A percentile compares a stretch with the other conserved stretches of the same genome.
Conservation (phyloP, 2,888 invertebrate genomes). For the Pegoplata infirma region DNA sequence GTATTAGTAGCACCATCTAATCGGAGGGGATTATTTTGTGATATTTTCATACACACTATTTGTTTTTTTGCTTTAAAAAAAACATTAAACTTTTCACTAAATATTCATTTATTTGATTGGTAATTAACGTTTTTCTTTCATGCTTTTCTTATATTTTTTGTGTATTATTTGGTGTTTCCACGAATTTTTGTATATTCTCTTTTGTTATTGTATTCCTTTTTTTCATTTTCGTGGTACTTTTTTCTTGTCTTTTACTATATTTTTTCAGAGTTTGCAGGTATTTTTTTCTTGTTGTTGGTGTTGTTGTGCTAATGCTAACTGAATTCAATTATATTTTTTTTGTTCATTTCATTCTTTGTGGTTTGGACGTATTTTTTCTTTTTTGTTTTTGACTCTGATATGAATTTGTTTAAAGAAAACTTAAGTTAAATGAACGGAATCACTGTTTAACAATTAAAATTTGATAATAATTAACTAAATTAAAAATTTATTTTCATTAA, state of each 20-base stretch:
- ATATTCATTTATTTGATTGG: constrained; percentile 45
- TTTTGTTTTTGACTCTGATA: constrained; percentile 65
- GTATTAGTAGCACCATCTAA: constrained; percentile 50
- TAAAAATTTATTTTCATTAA: constrained; percentile 58
- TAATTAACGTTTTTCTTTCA: constrained; percentile 46
- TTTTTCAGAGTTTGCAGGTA: constrained; percentile 63
- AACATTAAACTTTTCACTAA: constrained; percentile 18
- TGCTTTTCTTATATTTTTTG: constrained; percentile 56
- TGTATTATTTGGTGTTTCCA: constrained; percentile 45
- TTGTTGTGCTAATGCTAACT: constrained; percentile 58
- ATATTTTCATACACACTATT: constrained; percentile 2
- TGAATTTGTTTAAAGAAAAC: constrained; percentile 64
- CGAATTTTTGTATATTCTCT: constrained; percentile 60
- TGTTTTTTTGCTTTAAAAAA: constrained; percentile 15
- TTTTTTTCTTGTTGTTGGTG: constrained; percentile 62
- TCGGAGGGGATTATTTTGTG: constrained; percentile 21
- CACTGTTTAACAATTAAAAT: constrained; percentile 59
- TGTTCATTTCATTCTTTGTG: constrained; percentile 38
- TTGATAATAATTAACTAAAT: constrained; percentile 59
- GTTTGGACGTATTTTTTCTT: too few species aligned
- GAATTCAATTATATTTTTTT: constrained; percentile 46
- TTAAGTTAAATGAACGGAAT: constrained; percentile 65
- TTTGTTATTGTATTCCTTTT: constrained; percentile 50
- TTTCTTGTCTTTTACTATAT: constrained; percentile 52
- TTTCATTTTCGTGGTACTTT: constrained; percentile 54